Evolutionary conservation across 2,113 vertebrate genomes (phyloP).

Genomic region (Ahaetulla prasina): DNA sequence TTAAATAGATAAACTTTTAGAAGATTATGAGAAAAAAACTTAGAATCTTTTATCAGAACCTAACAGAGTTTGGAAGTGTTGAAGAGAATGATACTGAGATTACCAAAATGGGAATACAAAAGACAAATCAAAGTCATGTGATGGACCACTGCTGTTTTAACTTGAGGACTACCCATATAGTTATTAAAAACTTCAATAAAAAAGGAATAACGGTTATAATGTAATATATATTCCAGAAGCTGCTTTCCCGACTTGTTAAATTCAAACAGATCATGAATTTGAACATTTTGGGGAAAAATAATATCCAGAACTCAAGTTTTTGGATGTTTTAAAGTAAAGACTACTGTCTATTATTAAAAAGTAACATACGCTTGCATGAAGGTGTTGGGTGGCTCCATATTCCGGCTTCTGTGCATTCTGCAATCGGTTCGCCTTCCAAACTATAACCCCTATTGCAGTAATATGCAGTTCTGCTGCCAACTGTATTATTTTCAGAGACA

Average conservation of each 20-base stretch:
- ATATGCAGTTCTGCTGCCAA: slow-evolving; percentile 75
- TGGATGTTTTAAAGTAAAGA: slow-evolving; percentile 1
- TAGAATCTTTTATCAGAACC: neutral
- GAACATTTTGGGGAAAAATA: neutral
- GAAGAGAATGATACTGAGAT: neutral
- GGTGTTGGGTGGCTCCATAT: slow-evolving; percentile 83
- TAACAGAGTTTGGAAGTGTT: neutral
- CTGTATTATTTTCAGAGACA: slow-evolving; percentile 74
- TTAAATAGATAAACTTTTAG: neutral
- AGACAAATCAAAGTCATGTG: neutral
- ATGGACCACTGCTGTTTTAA: neutral
- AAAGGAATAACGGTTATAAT: neutral
- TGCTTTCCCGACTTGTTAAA: neutral
- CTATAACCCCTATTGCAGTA: slow-evolving; percentile 82
- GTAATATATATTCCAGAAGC: neutral
- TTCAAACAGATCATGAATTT: neutral
- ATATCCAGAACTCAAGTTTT: neutral
- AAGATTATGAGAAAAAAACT: neutral
- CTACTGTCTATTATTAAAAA: slow-evolving; percentile 29
- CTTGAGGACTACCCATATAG: neutral
- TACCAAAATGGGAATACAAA: neutral
- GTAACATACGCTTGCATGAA: slow-evolving; percentile 82
- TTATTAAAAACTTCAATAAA: neutral
- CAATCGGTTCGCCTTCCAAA: slow-evolving; percentile 75
- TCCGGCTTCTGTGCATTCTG: slow-evolving; percentile 77